Base-by-base conservation (phyloP, 2,888 invertebrate species). In the Dryobotodes eremita region DNA sequence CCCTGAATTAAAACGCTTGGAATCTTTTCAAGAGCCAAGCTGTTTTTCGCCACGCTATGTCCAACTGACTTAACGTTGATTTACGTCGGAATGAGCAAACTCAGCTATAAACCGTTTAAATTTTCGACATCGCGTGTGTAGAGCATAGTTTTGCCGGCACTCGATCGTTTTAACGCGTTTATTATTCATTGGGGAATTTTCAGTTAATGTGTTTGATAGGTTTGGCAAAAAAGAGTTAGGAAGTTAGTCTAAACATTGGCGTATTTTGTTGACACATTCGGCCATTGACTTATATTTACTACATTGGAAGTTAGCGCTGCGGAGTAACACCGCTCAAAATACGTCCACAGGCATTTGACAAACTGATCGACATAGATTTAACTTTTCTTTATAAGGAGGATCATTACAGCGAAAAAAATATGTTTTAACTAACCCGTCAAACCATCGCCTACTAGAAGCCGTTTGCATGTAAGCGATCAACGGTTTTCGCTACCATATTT, bases 81-180 rank as follows among this genome's bases (percentile, higher is more conserved):
- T 83, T 68, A 79, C 76, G 42, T 80, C 31, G 77, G 57, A 78
- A 83, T 69, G 62, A 81, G 55, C 53, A 36, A 81, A 79, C 65
- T 71, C 13, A 46, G 61, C 64, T 42, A 73, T 46, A 75, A 80
- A 82, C 61, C 71, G 71, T 85, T 88, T 69, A 85, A 78, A 80
- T 78, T 79, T 85, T 84, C 79, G 55, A 76, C 80, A 86, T 87
- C 80, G 86, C 86, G 84, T 85, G 88, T 84, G 75, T 77, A 69
- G 42, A 62, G 75, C 55, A 77, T 78, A 77, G 74, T 70, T 79
- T 80, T 66, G 65, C 75, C n/a, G 42, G 73, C 48, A 88, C 80
- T 85, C 57, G 62, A 83, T 77, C 66, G 75, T 79, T 82, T 77
- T 78, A 74, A 57, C 36, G 73, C 64, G 65, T 76, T 83, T 80